These are phyloP conservation scores for Ctenochaetus hawaiiensis DNA, from an alignment of 2,797 vertebrate genomes.

Conservation along the genomic window DNA sequence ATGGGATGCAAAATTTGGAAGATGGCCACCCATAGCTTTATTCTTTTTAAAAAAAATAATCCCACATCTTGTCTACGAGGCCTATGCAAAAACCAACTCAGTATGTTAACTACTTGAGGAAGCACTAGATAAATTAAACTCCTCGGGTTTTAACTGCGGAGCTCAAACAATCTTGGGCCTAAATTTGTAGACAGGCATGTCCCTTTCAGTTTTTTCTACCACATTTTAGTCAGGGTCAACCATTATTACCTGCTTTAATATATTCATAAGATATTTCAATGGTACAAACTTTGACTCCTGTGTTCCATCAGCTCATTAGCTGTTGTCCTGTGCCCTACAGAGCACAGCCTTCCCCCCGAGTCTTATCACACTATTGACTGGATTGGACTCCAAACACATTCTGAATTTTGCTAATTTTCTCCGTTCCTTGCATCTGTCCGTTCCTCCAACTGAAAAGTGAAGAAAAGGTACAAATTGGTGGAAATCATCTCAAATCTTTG, in stretches of 20 bases:
- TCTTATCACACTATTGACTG: slow-evolving; percentile 54
- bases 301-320: slow-evolving; percentile 35
- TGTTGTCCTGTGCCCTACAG: slow-evolving; percentile 45
- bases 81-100: slow-evolving; percentile 75
- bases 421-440: not conserved
- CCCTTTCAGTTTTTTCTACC: not conserved
- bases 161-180: slow-evolving; percentile 35
- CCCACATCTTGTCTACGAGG: slow-evolving; percentile 45
- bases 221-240: slow-evolving; percentile 1
- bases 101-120: slow-evolving; percentile 38
- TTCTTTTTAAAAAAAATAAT: not conserved
- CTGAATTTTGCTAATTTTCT: not conserved
- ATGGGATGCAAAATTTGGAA: slow-evolving; percentile 53
- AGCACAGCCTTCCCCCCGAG: slow-evolving; percentile 45
- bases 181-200: slow-evolving; percentile 1
- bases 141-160: slow-evolving; percentile 33
- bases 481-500: slow-evolving; percentile 72
- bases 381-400: slow-evolving; percentile 31
- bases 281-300: slow-evolving; percentile 49
- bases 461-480: slow-evolving; percentile 61
- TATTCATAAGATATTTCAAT: slow-evolving; percentile 31
- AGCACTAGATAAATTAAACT: slow-evolving; percentile 44
- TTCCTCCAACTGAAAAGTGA: slow-evolving; percentile 29
- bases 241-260: slow-evolving; percentile 13
- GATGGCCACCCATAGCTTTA: slow-evolving; percentile 29